Evolutionary conservation across 1,140 invertebrate species (phyloP), one percentile per base, ranked within the genome.

Genomic region (Melitaea cinxia): DNA sequence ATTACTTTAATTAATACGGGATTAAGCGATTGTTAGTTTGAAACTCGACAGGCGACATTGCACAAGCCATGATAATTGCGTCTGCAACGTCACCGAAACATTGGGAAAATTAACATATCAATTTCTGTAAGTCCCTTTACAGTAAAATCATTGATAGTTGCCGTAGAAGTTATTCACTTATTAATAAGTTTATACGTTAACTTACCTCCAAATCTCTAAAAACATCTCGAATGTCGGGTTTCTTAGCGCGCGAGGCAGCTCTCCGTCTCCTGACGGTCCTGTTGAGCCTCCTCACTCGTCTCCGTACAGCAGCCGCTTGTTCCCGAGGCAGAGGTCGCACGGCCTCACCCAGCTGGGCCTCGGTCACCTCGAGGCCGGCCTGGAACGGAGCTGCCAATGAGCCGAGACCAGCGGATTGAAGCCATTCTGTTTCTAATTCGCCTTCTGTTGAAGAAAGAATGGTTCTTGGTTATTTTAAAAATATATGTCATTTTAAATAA

Each of bases 211-310:
- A 91, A 88, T 96, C 95, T 85, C 94, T 93, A 76, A 96, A 95
- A 35, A 96, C 94, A 85, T 96, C 94, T 75, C 95, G 91, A 49
- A 96, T 96, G 76, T 96, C 95, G 14, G 94, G 94, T 68, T 94
- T 93, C 33, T 93, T 93, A 10, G 94, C 93, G 17, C 88, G 72
- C 4, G 83, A 80, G 21, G 88, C 88, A 0, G 69, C 94, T 80
- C 76, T 91, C 88, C 77, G 94, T 91, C 95, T 93, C 15, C 95
- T 93, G 0, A 96, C 93, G 1, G 96, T 96, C 62, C 95, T 93
- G 92, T 97, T 97, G 2, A 97, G 91, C 0, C 95, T 94, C 19
- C 93, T 91, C 0, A 96, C 95, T n/a, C 96, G 90, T 56, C 95
- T 91, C 75, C 94, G 92, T 0, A 96, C 95, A 0, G 95, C 96